Percentiles rank a stretch among this genome's conserved stretches.
These are phyloP conservation scores for Stictonetta naevosa DNA, from an alignment of 2,113 vertebrate genomes.

Conservation along the genomic window DNA sequence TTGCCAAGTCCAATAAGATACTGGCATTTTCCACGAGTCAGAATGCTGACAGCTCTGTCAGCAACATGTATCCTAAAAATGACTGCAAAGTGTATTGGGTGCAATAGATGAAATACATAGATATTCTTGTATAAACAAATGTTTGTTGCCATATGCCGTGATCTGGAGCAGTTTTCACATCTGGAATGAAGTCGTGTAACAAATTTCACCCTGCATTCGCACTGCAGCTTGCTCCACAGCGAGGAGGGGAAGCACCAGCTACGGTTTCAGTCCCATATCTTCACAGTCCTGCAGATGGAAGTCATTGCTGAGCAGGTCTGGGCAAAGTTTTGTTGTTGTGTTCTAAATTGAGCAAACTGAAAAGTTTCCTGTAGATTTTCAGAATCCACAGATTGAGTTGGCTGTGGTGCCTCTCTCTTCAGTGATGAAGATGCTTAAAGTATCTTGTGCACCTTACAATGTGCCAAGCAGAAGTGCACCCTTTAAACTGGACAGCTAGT, in stretches of 20 bases:
- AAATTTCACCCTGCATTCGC: neutral
- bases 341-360: neutral
- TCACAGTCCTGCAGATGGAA: neutral
- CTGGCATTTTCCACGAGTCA: neutral
- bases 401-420: neutral
- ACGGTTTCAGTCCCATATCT: neutral
- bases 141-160: neutral
- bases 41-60: neutral
- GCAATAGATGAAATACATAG: neutral
- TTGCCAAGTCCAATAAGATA: neutral
- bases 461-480: rapidly evolving
- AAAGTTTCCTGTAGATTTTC: neutral
- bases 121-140: neutral
- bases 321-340: neutral
- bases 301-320: neutral
- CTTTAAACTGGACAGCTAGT: neutral
- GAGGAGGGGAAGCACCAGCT: neutral
- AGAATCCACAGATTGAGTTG: neutral
- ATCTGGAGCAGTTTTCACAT: neutral
- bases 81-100: neutral
- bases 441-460: rapidly evolving
- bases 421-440: neutral
- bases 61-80: neutral
- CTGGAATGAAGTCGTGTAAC: neutral
- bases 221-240: neutral